Base-by-base conservation (phyloP, 1,140 invertebrate genomes). In the Drosophila kikkawai region DNA sequence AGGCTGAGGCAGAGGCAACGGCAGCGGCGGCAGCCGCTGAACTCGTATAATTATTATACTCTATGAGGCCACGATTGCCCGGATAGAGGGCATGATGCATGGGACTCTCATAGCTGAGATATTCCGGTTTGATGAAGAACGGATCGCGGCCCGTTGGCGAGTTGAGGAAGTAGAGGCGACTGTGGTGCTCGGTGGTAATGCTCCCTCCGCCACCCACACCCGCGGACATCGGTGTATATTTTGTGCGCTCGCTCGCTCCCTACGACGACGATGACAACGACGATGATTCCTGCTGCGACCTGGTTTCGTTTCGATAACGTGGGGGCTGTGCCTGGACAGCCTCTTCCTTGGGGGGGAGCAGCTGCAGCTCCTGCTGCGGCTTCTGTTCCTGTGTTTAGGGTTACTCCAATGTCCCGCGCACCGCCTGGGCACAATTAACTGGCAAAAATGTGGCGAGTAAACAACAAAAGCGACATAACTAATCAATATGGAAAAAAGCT, bases 391-490 rank as follows among this genome's bases (percentile, higher is more conserved):
- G 15, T 29, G 19, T 13, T 47, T 66, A 8, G 22, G 22, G n/a
- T 34, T 65, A 26, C 19, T 22, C 70, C 41, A 12, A 17, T 44
- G 65, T 75, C 64, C 57, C 69, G 75, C 79, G 79, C 71, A 71
- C 75, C 75, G 59, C 45, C 32, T 34, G 71, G 75, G 75, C 78
- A 85, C 84, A 88, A 90, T 91, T 87, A 84, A 88, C 80, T 83
- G 85, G 75, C 51, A 91, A 85, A 92, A 88, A 91, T 85, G 79
- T 82, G 79, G 90, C 83, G 87, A 91, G 87, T 92, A 92, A 92
- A 92, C 91, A 92, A 92, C 91, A 92, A 92, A 92, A 92, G 91
- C 91, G 91, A 92, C 87, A 92, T 92, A 92, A 92, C 91, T 92
- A 92, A 92, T 92, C 91, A 92, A 92, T 92, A 92, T 92, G 91